Evolutionary conservation across 2,888 invertebrate genomes (phyloP), one percentile per base, ranked within the genome.

Genomic region (Drosophila leonis): DNA sequence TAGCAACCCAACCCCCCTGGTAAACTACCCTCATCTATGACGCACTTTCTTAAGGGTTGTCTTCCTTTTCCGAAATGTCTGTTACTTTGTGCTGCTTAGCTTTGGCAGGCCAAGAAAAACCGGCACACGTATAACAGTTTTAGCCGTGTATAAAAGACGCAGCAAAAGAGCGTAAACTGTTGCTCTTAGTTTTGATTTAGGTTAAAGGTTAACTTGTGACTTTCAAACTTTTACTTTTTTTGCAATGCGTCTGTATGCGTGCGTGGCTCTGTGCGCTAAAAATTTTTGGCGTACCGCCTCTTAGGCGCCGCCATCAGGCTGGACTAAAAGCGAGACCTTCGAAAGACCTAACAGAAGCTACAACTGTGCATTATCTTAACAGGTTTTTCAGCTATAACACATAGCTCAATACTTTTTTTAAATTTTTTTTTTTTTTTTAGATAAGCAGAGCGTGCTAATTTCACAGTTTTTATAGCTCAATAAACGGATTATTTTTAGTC

Each of bases 221-320:
- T 80, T 68, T 72, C 75, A 78, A 82, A 84, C 88, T 84, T 84
- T 87, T 84, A 84, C 84, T 87, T 84, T 84, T 84, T 80, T 52
- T 33, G 13, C 60, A 56, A 20, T 29, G 18, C 27, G 52, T 51
- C 31, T 48, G 72, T 62, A 37, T 29, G 39, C 41, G 42, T 18
- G 52, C 15, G 57, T 48, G 42, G 35, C 44, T 39, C 35, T 67
- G 66, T 68, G 48, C 62, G 31, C 13, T 75, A 48, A 60, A 35
- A 49, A 66, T 56, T 71, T 80, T 75, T 75, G 27, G 76, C 68
- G 60, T 74, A 87, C 73, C 87, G 87, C 56, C 83, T 86, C 83
- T 75, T 78, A 77, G 83, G 83, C 83, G 83, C 83, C 83, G 63
- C 18, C 46, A 57, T 29, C 52, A 15, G 24, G 13, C 33, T 7